A percentile compares a stretch with the other conserved stretches of the same genome.
phyloP scores from a whole-genome alignment of 2,888 invertebrate genomes.

The Philereme vetulata region DNA sequence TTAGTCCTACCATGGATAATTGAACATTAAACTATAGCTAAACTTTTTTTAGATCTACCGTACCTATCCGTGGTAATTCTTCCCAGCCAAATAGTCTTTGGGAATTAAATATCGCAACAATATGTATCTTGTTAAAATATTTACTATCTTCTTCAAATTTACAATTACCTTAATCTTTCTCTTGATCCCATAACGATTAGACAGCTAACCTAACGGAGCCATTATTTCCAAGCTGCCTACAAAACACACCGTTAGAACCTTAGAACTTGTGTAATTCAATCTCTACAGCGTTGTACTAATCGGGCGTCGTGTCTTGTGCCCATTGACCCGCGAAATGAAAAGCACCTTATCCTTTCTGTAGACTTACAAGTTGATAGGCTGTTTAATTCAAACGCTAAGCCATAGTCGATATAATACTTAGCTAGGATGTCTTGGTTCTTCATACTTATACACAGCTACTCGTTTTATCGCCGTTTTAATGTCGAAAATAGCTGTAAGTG shows the following conservation, averaged over 20 bases:
- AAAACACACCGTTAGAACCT: conserved; percentile 2
- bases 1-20: too few relatives aligned
- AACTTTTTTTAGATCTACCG: too few relatives aligned
- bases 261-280: conserved; percentile 35
- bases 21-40: too few relatives aligned
- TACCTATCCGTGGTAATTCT: too few relatives aligned
- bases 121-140: too few relatives aligned
- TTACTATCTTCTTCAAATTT: too few relatives aligned
- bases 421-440: background rate
- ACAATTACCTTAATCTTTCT: too few relatives aligned
- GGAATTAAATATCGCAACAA: too few relatives aligned
- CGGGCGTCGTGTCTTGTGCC: conserved; percentile 42
- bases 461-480: too few relatives aligned
- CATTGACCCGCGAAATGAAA: conserved; percentile 63
- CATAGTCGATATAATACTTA: conserved; percentile 5
- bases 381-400: conserved; percentile 55
- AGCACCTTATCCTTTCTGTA: conserved; percentile 59
- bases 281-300: conserved; percentile 41
- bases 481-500: too few relatives aligned
- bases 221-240: background rate
- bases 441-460: too few relatives aligned
- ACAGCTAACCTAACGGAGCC: background rate
- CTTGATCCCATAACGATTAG: background rate
- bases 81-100: too few relatives aligned
- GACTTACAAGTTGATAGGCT: conserved; percentile 60